Evolutionary conservation across 2,113 vertebrate species (phyloP), one percentile per base, ranked within the genome.

Genomic region (Myrmophylax atrothorax): DNA sequence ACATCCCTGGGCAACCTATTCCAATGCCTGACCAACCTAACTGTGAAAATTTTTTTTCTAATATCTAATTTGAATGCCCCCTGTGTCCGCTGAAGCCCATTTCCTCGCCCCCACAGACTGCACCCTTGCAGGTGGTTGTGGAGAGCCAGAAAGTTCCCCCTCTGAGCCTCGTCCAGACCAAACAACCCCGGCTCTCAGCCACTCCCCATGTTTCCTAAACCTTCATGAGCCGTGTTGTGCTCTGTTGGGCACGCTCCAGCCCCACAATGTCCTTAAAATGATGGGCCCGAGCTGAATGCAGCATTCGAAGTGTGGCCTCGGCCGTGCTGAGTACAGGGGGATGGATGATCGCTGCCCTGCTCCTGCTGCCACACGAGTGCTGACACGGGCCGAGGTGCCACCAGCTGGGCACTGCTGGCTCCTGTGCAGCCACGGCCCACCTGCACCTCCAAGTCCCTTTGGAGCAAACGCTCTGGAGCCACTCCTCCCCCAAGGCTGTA

Each of bases 11-110:
- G 50, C 17, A 11, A 6, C 52, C 26, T 15, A 1, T 66, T 33
- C 35, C 37, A 5, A 15, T 17, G 52, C 37, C 60, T 52, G 26
- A 28, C 7, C 59, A 37, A 3, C 18, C 14, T 7, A 66, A 17
- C 18, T 20, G 7, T 11, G 40, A 20, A 10, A 3, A 3, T 0
- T 26, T 28, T 29, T 28, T 38, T n/a, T 3, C 52, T 11, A 29
- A 12, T 59, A 38, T 16, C 28, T 12, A 25, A 8, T 60, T 24
- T 60, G 58, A 63, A 29, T 62, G 25, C 35, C 22, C 25, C 11
- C 37, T 19, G 26, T 62, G 11, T 40, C 60, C 29, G 10, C 5
- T 38, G 12, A 38, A 38, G 18, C 18, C 60, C 16, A 4, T 62
- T 62, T 63, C 26, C 37, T 42, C 40, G 40, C 14, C 40, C 40